phyloP scores from a whole-genome alignment of 2,113 vertebrate species.

The Corythornis cristatus region DNA sequence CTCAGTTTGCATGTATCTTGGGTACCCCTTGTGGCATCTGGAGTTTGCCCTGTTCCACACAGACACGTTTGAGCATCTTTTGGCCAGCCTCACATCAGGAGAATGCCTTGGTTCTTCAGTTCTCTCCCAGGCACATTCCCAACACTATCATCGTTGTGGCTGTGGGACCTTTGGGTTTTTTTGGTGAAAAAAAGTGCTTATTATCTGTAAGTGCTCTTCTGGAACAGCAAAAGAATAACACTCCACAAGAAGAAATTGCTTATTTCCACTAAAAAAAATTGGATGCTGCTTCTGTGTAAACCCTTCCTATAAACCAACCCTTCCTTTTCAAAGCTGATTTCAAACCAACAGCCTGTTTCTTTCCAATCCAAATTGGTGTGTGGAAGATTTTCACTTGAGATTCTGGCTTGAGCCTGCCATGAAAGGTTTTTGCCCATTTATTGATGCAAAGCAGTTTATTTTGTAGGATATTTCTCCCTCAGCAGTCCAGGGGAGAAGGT shows the following conservation, averaged over 20 bases:
- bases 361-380: neutral
- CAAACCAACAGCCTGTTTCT: neutral
- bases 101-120: neutral
- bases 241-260: neutral
- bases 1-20: neutral
- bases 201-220: neutral
- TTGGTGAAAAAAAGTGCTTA: slow-evolving; percentile 6
- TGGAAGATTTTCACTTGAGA: neutral
- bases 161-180: slow-evolving; percentile 11
- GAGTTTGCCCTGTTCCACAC: neutral
- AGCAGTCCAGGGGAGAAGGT: neutral
- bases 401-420: neutral
- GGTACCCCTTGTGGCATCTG: neutral
- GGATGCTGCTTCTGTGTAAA: neutral
- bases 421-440: neutral
- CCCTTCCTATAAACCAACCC: neutral
- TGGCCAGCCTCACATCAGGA: neutral
- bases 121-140: neutral
- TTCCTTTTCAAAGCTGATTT: neutral
- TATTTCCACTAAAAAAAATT: neutral
- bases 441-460: neutral
- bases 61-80: neutral
- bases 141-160: neutral
- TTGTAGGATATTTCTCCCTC: neutral
- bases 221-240: neutral